Base-by-base conservation (phyloP, 2,113 vertebrate genomes). In the Lagopus leucura region DNA sequence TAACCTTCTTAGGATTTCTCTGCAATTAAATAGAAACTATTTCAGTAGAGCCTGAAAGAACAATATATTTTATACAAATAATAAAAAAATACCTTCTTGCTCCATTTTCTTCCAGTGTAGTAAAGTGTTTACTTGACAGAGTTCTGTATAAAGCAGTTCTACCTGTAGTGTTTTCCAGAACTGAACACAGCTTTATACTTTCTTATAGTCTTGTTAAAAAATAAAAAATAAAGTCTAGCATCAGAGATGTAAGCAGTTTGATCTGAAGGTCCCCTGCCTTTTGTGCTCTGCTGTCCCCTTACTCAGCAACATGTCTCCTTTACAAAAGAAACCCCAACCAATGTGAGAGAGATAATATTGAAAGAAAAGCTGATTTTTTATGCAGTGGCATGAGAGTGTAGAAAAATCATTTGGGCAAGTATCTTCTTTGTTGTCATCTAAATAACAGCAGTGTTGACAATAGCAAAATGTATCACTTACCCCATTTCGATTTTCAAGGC, bases 1-100 rank as follows among this genome's bases (percentile, higher is more conserved):
- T 98, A 98, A 98, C 98, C 98, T 98, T 98, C 98, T 97, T 97
- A 98, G 97, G 97, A 96, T 98, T 98, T 98, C 96, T 98, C 93
- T 97, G 97, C 98, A 98, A 98, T 98, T 98, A 98, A 98, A 98
- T 97, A 98, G 97, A 97, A 98, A 98, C 97, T 97, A 97, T 98
- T 98, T 97, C 97, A 94, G 90, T 97, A 89, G 97, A 97, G 97
- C 97, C 97, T 98, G 95, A 93, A 98, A 98, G 96, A 98, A 98
- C 95, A 97, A 97, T 98, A 97, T 98, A 98, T 98, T 98, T 98
- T 98, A 94, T 91, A 94, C 94, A 97, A 98, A 97, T 95, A 98
- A 97, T 92, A 95, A 96, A 77, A 95, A 74, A 94, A 72, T 55
- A 40, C 61, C 36, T 92, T 88, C 96, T 93, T 96, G 47, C 65